A percentile compares a stretch with the other conserved stretches of the same genome.
phyloP scores from a whole-genome alignment of 2,113 vertebrate species.

The Tenebrosternarchus preto region DNA sequence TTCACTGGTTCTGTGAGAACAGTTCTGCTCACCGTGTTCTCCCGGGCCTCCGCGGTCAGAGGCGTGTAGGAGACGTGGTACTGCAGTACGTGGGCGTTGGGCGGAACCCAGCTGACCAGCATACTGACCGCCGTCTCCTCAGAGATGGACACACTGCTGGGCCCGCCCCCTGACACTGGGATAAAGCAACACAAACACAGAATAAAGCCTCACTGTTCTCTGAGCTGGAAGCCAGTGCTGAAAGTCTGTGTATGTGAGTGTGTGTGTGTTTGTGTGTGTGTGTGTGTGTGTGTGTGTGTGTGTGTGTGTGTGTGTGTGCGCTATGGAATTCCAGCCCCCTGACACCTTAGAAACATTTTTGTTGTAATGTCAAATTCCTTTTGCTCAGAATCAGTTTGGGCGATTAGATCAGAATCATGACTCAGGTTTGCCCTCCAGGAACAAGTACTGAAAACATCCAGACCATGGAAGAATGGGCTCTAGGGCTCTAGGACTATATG shows the following conservation, averaged over 20 bases:
- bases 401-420: too few relatives aligned
- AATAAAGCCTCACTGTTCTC: not conserved
- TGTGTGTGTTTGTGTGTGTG: not conserved
- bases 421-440: too few relatives aligned
- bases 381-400: too few relatives aligned
- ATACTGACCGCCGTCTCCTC: slow-evolving; percentile 82
- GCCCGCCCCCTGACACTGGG: slow-evolving; percentile 79
- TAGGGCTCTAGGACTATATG: too few relatives aligned
- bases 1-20: not conserved
- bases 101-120: slow-evolving; percentile 81
- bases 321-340: too few relatives aligned
- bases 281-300: not conserved
- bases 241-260: not conserved
- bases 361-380: too few relatives aligned
- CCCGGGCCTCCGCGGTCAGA: slow-evolving; percentile 66
- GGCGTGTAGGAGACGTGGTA: slow-evolving; percentile 80
- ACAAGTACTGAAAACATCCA: not conserved
- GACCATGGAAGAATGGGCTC: not conserved
- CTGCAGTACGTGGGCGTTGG: slow-evolving; percentile 78
- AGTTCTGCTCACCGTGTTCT: slow-evolving; percentile 68
- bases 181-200: not conserved
- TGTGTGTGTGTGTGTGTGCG: not conserved
- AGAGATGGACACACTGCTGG: slow-evolving; percentile 76
- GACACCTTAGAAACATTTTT: too few relatives aligned
- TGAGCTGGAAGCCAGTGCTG: not conserved